These are phyloP conservation scores for Lagopus leucura DNA, from an alignment of 2,113 vertebrate species.

Conservation along the genomic window DNA sequence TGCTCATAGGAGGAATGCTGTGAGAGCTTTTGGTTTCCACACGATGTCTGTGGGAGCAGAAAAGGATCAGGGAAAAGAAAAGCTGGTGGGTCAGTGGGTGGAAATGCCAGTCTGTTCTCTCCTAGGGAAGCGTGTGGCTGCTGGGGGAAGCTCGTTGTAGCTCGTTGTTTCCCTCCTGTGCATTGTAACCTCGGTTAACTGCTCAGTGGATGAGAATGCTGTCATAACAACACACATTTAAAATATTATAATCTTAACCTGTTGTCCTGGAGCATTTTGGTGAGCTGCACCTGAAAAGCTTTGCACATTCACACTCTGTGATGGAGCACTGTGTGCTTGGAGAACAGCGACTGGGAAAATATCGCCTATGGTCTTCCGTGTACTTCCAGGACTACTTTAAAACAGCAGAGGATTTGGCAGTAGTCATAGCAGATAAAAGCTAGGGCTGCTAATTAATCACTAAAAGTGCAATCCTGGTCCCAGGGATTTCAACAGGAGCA, in stretches of 20 bases:
- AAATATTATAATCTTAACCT: not conserved
- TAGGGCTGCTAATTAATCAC: not conserved
- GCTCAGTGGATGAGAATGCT: not conserved
- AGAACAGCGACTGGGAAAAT: not conserved
- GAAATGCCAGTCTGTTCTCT: not conserved
- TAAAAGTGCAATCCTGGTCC: not conserved
- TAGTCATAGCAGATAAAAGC: slow-evolving; percentile 13
- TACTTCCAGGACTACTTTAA: not conserved
- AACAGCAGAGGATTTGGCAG: not conserved
- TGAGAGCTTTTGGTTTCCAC: not conserved
- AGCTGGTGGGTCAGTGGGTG: not conserved
- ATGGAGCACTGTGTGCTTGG: not conserved
- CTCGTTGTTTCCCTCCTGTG: not conserved
- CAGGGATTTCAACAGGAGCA: slow-evolving; percentile 24
- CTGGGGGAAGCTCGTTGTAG: not conserved
- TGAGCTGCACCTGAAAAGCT: not conserved
- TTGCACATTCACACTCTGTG: fast-evolving
- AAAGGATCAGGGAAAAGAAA: not conserved
- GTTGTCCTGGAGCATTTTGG: not conserved
- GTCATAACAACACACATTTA: not conserved
- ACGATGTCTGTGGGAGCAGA: not conserved
- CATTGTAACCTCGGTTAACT: not conserved
- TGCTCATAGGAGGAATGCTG: not conserved
- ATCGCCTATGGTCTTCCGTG: not conserved
- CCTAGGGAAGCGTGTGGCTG: not conserved